Percentiles rank a stretch among this genome's conserved stretches.
These are phyloP conservation scores for Odocoileus virginianus DNA, from an alignment of 2,113 vertebrate species.

Conservation along the genomic window DNA sequence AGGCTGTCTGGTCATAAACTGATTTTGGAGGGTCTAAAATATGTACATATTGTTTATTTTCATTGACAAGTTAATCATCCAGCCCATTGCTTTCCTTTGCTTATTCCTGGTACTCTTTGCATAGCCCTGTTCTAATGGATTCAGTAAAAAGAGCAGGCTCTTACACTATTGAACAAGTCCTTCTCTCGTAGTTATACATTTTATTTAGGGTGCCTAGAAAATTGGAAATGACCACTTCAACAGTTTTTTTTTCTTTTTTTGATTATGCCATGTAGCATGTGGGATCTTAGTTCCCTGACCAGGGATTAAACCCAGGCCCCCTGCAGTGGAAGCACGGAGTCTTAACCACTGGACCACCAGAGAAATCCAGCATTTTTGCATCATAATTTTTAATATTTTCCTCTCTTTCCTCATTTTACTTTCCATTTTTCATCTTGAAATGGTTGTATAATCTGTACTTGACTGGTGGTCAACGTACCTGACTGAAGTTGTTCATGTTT, in stretches of 20 bases:
- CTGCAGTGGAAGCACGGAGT: neutral
- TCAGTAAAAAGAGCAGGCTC: conserved; percentile 4
- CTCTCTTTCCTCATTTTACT: conserved; percentile 30
- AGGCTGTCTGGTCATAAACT: neutral
- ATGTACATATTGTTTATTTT: neutral
- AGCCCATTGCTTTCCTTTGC: neutral
- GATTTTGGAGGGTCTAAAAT: neutral
- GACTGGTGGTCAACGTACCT: conserved; percentile 45
- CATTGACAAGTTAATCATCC: neutral
- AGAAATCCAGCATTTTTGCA: neutral
- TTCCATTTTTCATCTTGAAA: conserved; percentile 48
- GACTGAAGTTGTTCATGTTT: conserved; percentile 46
- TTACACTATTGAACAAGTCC: neutral
- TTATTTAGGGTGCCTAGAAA: conserved; percentile 8
- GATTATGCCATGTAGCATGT: neutral
- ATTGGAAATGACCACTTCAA: neutral
- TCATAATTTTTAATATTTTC: conserved; percentile 27
- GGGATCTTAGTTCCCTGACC: neutral
- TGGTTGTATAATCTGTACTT: conserved; percentile 23
- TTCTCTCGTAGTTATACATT: neutral
- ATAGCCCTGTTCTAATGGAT: neutral
- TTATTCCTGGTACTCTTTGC: neutral
- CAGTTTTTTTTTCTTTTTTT: neutral
- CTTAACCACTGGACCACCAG: neutral
- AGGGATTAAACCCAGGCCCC: neutral